A percentile compares a stretch with the other conserved stretches of the same genome.
Conservation (phyloP, 2,888 invertebrate species). For the Orthosia gracilis region DNA sequence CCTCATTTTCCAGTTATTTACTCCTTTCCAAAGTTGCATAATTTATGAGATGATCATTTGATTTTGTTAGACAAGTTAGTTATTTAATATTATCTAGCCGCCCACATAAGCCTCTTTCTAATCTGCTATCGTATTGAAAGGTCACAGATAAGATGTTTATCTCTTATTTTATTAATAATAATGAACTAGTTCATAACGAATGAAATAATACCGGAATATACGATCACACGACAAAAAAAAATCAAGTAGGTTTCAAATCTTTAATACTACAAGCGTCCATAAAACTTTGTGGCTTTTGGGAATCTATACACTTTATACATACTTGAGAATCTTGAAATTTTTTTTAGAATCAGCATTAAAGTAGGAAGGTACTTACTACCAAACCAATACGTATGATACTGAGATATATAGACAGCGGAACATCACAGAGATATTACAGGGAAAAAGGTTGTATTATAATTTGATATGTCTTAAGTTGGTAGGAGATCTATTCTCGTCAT, state of each 20-base stretch:
- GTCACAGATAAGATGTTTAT: neutral
- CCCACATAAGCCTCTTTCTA: neutral
- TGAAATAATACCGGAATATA: neutral
- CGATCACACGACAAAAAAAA: neutral
- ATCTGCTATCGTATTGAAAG: neutral
- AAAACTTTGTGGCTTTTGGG: neutral
- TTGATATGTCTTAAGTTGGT: conserved; percentile 36
- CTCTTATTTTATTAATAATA: neutral
- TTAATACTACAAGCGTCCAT: too few relatives aligned
- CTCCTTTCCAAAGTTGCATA: neutral
- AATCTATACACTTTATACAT: neutral
- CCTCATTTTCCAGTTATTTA: too few relatives aligned
- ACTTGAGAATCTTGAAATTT: neutral
- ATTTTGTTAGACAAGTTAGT: neutral
- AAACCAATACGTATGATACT: conserved; percentile 8
- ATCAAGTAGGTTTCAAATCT: neutral
- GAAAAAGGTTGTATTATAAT: conserved; percentile 29
- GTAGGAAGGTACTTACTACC: neutral
- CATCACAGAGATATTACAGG: neutral
- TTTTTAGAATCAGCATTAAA: neutral
- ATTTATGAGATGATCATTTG: neutral
- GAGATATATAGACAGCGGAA: neutral
- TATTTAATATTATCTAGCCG: conserved; percentile 2
- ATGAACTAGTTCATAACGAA: neutral
- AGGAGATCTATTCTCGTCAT: conserved; percentile 43